phyloP scores from a whole-genome alignment of 2,888 invertebrate species.

The Coenonympha arcania region DNA sequence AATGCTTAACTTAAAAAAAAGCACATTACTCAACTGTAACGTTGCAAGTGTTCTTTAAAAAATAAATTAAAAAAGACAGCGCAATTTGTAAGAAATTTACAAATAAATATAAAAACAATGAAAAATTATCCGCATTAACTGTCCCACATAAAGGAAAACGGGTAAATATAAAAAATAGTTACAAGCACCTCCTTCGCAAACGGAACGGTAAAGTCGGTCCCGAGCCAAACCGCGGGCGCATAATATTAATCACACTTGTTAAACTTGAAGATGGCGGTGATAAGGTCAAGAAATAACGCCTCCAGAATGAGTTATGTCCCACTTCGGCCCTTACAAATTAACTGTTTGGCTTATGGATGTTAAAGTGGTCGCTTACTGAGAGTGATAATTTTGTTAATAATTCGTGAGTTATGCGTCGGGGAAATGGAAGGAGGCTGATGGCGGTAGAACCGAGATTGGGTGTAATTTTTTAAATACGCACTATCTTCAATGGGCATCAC shows the following conservation, averaged over 20 bases:
- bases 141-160: background rate
- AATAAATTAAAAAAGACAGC: too few relatives aligned
- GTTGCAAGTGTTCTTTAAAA: too few relatives aligned
- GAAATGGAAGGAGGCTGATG: constrained; percentile 3
- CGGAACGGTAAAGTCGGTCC: constrained; percentile 49
- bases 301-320: constrained; percentile 45
- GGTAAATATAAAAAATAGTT: constrained; percentile 23
- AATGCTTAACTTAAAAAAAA: too few relatives aligned
- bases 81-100: too few relatives aligned
- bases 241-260: constrained; percentile 66
- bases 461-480: background rate
- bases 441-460: background rate
- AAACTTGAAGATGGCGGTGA: constrained; percentile 53
- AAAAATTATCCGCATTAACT: background rate
- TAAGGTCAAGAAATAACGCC: constrained; percentile 64
- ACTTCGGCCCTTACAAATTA: constrained; percentile 48
- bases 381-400: constrained; percentile 32
- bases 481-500: background rate
- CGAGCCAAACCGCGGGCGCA: constrained; percentile 41
- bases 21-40: too few relatives aligned
- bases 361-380: constrained; percentile 1
- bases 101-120: background rate
- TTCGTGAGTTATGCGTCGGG: constrained; percentile 24
- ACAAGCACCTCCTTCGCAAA: constrained; percentile 28
- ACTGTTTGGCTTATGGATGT: constrained; percentile 47